These are phyloP conservation scores for Pyrrhosoma nymphula DNA, from an alignment of 2,888 invertebrate species.

Conservation along the genomic window DNA sequence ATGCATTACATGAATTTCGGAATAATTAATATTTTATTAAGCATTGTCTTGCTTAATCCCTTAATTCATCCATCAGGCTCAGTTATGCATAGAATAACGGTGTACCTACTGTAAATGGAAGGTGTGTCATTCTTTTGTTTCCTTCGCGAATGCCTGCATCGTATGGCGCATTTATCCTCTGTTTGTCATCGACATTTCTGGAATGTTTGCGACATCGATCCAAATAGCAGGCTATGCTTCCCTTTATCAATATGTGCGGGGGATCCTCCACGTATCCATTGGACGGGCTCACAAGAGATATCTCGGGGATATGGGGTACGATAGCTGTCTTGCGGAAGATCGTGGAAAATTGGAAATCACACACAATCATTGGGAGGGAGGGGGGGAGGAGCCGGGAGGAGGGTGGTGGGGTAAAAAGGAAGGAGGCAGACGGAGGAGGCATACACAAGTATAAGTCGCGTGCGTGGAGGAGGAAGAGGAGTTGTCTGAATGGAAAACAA, in stretches of 20 bases:
- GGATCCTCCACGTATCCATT: background rate
- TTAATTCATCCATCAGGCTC: too few relatives aligned
- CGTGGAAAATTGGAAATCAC: constrained; percentile 4
- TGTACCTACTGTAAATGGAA: too few relatives aligned
- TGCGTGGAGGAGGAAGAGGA: background rate
- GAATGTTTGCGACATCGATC: background rate
- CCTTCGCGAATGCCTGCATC: too few relatives aligned
- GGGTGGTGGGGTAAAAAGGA: background rate
- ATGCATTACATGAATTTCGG: too few relatives aligned
- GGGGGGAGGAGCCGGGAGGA: background rate
- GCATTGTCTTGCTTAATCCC: too few relatives aligned
- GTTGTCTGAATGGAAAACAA: background rate
- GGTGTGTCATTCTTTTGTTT: too few relatives aligned
- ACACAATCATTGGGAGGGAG: background rate
- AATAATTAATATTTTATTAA: too few relatives aligned
- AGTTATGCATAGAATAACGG: too few relatives aligned
- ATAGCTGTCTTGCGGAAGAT: background rate
- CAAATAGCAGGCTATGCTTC: background rate
- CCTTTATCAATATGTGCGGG: background rate
- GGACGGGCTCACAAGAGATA: background rate
- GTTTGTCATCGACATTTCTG: background rate
- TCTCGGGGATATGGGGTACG: background rate
- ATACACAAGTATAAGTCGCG: background rate
- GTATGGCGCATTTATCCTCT: background rate
- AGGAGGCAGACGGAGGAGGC: background rate